These are phyloP conservation scores for Zeus faber DNA, from an alignment of 2,113 vertebrate species.

Conservation along the genomic window DNA sequence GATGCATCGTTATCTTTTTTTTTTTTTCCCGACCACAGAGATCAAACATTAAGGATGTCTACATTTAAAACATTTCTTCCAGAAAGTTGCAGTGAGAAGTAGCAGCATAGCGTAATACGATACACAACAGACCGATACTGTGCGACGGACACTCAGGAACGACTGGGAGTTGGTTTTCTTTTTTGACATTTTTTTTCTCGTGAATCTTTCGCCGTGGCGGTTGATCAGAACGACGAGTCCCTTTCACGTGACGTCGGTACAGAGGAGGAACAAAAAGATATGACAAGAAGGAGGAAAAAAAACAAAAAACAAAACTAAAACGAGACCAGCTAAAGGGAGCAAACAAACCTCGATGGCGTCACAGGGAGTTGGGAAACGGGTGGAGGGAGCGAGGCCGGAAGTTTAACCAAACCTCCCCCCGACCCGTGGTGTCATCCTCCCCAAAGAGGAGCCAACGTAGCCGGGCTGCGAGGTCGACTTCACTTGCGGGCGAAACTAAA, in stretches of 20 bases:
- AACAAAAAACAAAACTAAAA: not conserved
- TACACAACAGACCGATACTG: constrained; percentile 69
- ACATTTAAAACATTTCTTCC: constrained; percentile 45
- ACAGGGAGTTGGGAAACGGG: not conserved
- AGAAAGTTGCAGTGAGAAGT: constrained; percentile 61
- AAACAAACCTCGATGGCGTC: no score
- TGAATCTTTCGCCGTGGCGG: no score
- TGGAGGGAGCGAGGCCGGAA: not conserved
- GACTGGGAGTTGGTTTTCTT: constrained; percentile 33
- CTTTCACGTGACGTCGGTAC: no score
- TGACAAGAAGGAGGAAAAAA: constrained; percentile 28
- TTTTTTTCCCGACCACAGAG: constrained; percentile 48
- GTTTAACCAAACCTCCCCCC: no score
- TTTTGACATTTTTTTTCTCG: no score
- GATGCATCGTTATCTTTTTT: no score
- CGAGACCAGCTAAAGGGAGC: no score
- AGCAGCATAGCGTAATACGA: constrained; percentile 69
- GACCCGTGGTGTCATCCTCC: no score
- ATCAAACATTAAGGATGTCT: constrained; percentile 43
- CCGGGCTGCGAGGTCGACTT: no score
- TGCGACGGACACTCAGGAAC: constrained; percentile 66
- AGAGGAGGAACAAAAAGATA: constrained; percentile 20
- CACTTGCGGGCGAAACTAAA: no score
- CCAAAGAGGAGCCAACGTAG: no score
- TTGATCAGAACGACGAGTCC: no score